Conservation (phyloP, 2,797 vertebrate genomes). For the Lacerta viridis region DNA sequence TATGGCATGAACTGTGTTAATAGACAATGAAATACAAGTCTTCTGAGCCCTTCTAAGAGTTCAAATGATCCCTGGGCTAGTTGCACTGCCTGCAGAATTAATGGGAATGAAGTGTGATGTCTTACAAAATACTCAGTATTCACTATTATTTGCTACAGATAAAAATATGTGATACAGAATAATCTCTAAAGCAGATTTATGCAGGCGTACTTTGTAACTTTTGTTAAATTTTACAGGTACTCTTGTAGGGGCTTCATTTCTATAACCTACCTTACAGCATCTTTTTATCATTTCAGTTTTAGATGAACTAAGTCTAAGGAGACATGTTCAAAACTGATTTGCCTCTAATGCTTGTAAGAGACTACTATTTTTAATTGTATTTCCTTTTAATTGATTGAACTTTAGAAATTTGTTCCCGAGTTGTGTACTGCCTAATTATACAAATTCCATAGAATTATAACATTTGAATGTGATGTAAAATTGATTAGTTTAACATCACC, state of each 20-base stretch:
- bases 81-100: conserved; percentile 62
- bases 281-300: conserved; percentile 30
- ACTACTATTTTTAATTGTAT: conserved; percentile 43
- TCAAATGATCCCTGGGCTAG: conserved; percentile 36
- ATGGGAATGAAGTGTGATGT: conserved; percentile 58
- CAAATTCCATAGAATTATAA: conserved; percentile 46
- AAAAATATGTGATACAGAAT: conserved; percentile 69
- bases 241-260: conserved; percentile 49
- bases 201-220: conserved; percentile 50
- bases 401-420: conserved; percentile 54
- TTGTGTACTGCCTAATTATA: conserved; percentile 52
- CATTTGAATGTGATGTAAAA: conserved; percentile 46
- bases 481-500: conserved; percentile 58
- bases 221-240: conserved; percentile 48
- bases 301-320: conserved; percentile 64
- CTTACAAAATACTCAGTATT: conserved; percentile 62
- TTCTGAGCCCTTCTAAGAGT: conserved; percentile 47
- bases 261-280: conserved; percentile 30
- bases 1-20: conserved; percentile 28
- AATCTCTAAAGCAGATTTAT: conserved; percentile 66
- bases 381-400: conserved; percentile 42
- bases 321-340: conserved; percentile 65
- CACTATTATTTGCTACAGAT: conserved; percentile 63
- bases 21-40: conserved; percentile 26
- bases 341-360: conserved; percentile 49